Percentiles rank a stretch among this genome's conserved stretches.
Evolutionary conservation across 2,888 invertebrate genomes (phyloP).

Genomic region (Anoncus sp.): DNA sequence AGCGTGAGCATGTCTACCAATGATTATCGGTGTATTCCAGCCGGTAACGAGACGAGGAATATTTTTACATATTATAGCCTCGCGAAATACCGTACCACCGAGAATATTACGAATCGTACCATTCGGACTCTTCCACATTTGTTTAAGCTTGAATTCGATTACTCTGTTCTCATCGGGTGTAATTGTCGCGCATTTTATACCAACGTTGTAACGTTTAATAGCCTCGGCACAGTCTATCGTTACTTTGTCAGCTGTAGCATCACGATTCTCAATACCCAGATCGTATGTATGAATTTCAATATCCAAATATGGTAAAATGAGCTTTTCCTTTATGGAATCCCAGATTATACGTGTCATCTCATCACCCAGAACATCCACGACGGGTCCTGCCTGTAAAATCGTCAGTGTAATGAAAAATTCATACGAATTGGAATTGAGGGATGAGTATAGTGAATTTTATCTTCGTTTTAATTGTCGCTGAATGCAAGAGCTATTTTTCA

Average conservation of each 20-base stretch:
- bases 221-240: slow-evolving; percentile 99
- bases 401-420: neutral
- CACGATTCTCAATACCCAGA: slow-evolving; percentile 97
- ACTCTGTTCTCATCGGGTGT: slow-evolving; percentile 99
- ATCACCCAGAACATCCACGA: slow-evolving; percentile 97
- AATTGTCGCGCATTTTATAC: slow-evolving; percentile 99
- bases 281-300: slow-evolving; percentile 97
- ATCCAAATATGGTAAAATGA: slow-evolving; percentile 98
- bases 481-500: no score
- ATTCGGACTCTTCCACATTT: slow-evolving; percentile 97
- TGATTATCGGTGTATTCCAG: slow-evolving; percentile 98
- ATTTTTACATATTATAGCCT: slow-evolving; percentile 95
- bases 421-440: neutral
- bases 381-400: slow-evolving; percentile 89
- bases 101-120: slow-evolving; percentile 95
- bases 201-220: slow-evolving; percentile 98
- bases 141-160: slow-evolving; percentile 93
- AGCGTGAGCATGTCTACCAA: slow-evolving; percentile 99
- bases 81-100: slow-evolving; percentile 93
- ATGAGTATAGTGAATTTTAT: neutral
- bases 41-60: slow-evolving; percentile 97
- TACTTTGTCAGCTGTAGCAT: slow-evolving; percentile 97
- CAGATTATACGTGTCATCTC: slow-evolving; percentile 99
- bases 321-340: slow-evolving; percentile 98
- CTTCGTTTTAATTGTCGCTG: neutral